A percentile compares a stretch with the other conserved stretches of the same genome.
Conservation (phyloP, 2,113 vertebrate species). For the Mixornis gularis region DNA sequence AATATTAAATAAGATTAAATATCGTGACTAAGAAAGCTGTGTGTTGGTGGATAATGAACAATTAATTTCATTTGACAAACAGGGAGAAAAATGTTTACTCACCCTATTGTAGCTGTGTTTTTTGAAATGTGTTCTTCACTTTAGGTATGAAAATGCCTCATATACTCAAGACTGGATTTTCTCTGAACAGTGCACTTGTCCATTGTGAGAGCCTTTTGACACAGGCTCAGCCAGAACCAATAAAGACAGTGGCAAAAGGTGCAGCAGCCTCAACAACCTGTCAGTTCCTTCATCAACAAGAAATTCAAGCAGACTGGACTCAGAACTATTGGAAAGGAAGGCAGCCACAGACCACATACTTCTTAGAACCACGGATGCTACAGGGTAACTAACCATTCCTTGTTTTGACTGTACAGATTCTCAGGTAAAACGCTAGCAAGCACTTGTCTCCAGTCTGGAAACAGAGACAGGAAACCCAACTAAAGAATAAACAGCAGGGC, state of each 20-base stretch:
- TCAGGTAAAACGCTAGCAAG: not conserved
- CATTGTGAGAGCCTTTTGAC: constrained; percentile 26
- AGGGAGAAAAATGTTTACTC: constrained; percentile 25
- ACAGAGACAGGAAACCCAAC: not conserved
- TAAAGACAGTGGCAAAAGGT: constrained; percentile 12
- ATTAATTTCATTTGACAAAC: not conserved
- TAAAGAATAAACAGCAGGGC: not conserved
- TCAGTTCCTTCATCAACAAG: constrained; percentile 27
- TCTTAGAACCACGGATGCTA: not conserved
- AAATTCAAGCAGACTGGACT: constrained; percentile 34
- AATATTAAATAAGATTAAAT: not conserved
- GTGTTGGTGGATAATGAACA: not conserved
- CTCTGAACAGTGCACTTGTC: constrained; percentile 1
- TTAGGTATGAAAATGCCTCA: constrained; percentile 23
- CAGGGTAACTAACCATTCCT: not conserved
- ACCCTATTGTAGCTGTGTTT: constrained; percentile 8
- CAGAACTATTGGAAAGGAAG: constrained; percentile 24
- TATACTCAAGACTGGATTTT: constrained; percentile 16
- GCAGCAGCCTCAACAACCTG: constrained; percentile 21
- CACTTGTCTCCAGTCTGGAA: not conserved
- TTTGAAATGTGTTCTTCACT: constrained; percentile 17
- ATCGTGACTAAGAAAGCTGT: not conserved
- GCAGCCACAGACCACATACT: constrained; percentile 17
- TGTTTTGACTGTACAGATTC: not conserved
- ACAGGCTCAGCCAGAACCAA: constrained; percentile 28